Evolutionary conservation across 1,140 invertebrate genomes (phyloP).

Genomic region (Rhynchophorus ferrugineus): DNA sequence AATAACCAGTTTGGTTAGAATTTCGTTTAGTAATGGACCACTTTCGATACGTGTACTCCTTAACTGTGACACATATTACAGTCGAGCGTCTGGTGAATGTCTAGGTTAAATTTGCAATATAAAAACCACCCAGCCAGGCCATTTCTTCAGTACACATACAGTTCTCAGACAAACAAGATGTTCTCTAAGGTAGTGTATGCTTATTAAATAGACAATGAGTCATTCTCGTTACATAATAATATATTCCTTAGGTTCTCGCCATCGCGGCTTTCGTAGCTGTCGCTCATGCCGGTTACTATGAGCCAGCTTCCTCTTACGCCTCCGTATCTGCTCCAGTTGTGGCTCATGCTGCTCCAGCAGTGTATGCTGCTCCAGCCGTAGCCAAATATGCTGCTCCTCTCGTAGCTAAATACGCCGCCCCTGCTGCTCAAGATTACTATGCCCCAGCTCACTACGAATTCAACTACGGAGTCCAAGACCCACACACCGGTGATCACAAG

Average conservation of each 20-base stretch:
- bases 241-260: not conserved
- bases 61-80: too few relatives aligned
- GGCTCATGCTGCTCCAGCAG: slow-evolving; percentile 6
- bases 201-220: too few relatives aligned
- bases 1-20: too few relatives aligned
- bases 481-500: slow-evolving; percentile 50
- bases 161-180: not conserved
- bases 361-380: not conserved
- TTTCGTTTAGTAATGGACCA: too few relatives aligned
- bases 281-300: not conserved
- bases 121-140: not conserved
- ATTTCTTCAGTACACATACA: too few relatives aligned
- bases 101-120: not conserved
- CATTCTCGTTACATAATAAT: too few relatives aligned
- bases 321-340: not conserved
- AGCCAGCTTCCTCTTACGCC: not conserved
- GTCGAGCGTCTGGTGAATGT: not conserved
- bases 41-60: too few relatives aligned
- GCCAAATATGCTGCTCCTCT: too few relatives aligned
- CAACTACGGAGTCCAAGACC: slow-evolving; percentile 48
- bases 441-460: slow-evolving; percentile 45
- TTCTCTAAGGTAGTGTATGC: not conserved
- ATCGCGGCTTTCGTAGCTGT: not conserved
- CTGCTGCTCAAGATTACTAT: slow-evolving; percentile 28
- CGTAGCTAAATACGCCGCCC: too few relatives aligned